Conservation (phyloP, 2,113 vertebrate species). For the Astur gentilis region DNA sequence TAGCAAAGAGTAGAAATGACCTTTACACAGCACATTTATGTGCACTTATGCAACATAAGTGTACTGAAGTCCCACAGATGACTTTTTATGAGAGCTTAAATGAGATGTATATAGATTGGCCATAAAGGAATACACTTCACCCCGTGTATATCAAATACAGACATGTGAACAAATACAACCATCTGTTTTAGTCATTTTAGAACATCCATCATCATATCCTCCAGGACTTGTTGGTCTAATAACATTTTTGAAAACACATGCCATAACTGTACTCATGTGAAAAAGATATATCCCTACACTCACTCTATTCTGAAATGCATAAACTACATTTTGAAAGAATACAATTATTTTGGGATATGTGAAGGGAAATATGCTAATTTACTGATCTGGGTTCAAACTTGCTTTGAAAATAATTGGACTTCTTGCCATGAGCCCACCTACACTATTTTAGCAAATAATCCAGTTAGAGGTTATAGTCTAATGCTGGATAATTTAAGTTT, state of each 20-base stretch:
- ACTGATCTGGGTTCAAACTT: background rate
- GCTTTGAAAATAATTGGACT: background rate
- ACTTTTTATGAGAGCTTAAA: background rate
- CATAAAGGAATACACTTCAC: background rate
- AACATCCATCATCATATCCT: background rate
- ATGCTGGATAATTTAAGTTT: background rate
- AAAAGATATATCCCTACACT: background rate
- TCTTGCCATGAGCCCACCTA: background rate
- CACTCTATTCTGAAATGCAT: background rate
- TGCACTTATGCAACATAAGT: background rate
- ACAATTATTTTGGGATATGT: background rate
- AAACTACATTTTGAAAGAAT: background rate
- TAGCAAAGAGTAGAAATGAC: background rate
- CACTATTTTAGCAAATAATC: background rate
- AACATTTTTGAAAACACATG: background rate
- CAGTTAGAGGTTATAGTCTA: background rate
- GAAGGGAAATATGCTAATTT: background rate
- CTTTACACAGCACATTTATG: background rate
- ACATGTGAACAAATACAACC: background rate
- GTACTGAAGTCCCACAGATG: background rate
- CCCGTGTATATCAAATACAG: background rate
- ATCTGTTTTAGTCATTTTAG: background rate
- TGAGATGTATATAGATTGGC: background rate
- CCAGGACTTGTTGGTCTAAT: background rate
- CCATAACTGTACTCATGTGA: background rate